These are phyloP conservation scores for Eira barbara DNA, from an alignment of 2,113 vertebrate species.

Conservation along the genomic window DNA sequence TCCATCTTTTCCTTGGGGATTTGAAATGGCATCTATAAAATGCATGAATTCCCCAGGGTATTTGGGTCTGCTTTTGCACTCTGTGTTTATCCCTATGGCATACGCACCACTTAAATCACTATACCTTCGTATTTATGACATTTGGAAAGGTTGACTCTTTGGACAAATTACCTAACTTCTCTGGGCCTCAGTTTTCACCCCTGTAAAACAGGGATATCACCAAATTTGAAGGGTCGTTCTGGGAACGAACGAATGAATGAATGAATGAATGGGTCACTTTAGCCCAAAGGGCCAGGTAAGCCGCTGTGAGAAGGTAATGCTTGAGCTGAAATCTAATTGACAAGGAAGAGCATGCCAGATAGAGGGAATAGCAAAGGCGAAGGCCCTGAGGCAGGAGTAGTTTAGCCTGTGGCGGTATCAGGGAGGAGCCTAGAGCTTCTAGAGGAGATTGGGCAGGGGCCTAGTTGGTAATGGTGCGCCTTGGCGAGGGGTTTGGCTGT, in stretches of 20 bases:
- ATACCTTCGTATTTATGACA: neutral
- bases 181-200: slow-evolving; percentile 15
- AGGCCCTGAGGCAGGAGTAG: neutral
- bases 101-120: neutral
- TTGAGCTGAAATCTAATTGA: slow-evolving; percentile 5
- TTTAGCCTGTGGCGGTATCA: neutral
- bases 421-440: neutral
- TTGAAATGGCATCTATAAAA: neutral
- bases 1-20: slow-evolving; percentile 36
- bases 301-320: neutral
- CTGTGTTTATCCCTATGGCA: neutral
- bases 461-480: neutral
- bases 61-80: neutral
- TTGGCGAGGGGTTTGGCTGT: neutral
- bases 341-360: neutral
- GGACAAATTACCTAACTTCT: neutral
- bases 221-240: neutral
- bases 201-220: neutral
- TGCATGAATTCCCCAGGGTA: neutral
- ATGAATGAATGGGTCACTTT: neutral
- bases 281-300: neutral
- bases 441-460: neutral
- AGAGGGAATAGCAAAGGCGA: neutral
- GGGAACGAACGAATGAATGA: neutral
- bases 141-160: neutral